phyloP scores from a whole-genome alignment of 23 tunicate species.

The Oikopleura albicans region DNA sequence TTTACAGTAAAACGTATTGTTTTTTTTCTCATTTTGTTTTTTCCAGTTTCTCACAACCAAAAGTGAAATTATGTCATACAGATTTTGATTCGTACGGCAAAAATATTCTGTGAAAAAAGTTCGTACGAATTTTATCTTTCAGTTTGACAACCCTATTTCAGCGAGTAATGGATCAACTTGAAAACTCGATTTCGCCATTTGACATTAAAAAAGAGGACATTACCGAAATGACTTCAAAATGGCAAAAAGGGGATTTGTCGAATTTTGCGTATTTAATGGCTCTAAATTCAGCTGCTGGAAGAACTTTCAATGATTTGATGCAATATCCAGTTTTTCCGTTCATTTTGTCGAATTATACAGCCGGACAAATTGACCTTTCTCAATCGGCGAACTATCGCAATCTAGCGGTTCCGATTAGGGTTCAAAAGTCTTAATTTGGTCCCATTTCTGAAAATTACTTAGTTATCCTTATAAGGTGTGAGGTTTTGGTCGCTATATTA shows the following conservation, averaged over 20 bases:
- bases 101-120: too few relatives aligned
- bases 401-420: not conserved
- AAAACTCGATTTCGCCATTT: not conserved
- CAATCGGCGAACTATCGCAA: slow-evolving; percentile 18
- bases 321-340: slow-evolving; percentile 94
- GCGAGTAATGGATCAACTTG: not conserved
- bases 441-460: too few relatives aligned
- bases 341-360: slow-evolving; percentile 54
- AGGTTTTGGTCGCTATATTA: too few relatives aligned
- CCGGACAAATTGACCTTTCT: slow-evolving; percentile 43
- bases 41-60: too few relatives aligned
- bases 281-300: slow-evolving; percentile 73
- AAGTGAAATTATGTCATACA: too few relatives aligned
- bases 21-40: too few relatives aligned
- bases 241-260: slow-evolving; percentile 48
- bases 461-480: too few relatives aligned
- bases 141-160: too few relatives aligned
- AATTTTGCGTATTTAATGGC: slow-evolving; percentile 73
- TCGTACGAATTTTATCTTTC: too few relatives aligned
- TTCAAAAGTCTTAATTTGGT: too few relatives aligned
- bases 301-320: slow-evolving; percentile 89
- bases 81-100: too few relatives aligned
- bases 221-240: slow-evolving; percentile 32
- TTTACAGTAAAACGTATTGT: too few relatives aligned
- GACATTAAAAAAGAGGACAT: slow-evolving; percentile 16